These are phyloP conservation scores for Leptobrachium leishanense DNA, from an alignment of 2,113 vertebrate species.

Conservation along the genomic window DNA sequence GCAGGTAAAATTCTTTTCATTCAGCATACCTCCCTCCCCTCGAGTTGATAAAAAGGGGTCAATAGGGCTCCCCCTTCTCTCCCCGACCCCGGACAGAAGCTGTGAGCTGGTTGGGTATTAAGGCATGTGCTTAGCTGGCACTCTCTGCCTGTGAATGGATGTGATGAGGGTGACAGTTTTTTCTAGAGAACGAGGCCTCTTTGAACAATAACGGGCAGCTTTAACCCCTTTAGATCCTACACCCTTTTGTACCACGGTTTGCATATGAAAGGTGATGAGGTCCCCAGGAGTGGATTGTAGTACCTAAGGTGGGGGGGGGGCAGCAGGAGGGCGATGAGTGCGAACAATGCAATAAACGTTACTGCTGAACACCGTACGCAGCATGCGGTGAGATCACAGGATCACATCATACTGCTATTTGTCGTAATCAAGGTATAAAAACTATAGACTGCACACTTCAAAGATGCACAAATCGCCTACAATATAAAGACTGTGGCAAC, in stretches of 20 bases:
- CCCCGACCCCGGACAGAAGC: neutral
- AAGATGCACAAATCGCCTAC: no score
- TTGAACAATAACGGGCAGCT: conserved; percentile 12
- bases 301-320: neutral
- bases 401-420: no score
- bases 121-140: conserved; percentile 46
- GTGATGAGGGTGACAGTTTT: conserved; percentile 46
- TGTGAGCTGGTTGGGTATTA: conserved; percentile 20
- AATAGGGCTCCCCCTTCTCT: conserved; percentile 6
- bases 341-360: no score
- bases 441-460: no score
- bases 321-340: neutral
- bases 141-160: conserved; percentile 35
- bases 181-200: conserved; percentile 24
- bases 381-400: no score
- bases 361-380: no score
- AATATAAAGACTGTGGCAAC: no score
- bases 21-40: conserved; percentile 15
- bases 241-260: conserved; percentile 25
- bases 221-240: conserved; percentile 26
- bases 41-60: conserved; percentile 17
- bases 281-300: neutral
- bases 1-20: conserved; percentile 39
- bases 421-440: no score
- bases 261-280: conserved; percentile 11